Evolutionary conservation across 1,140 invertebrate genomes (phyloP).

Genomic region (Calosoma granatense): DNA sequence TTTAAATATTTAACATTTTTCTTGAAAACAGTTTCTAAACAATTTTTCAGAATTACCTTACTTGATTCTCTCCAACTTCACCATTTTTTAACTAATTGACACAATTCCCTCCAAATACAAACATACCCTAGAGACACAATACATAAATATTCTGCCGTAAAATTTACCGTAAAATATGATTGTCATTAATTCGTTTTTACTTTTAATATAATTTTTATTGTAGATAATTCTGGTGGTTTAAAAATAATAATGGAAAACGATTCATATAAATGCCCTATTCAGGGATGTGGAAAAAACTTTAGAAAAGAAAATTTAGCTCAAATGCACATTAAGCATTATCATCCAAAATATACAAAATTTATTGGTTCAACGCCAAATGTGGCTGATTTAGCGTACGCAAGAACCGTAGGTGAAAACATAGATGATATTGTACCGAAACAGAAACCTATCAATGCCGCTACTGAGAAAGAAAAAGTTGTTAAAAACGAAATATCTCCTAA

Average conservation of each 20-base stretch:
- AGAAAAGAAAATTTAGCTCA: conserved; percentile 78
- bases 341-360: conserved; percentile 65
- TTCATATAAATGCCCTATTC: conserved; percentile 66
- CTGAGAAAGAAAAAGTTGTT: conserved; percentile 16
- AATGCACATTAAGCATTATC: conserved; percentile 89
- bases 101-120: too few relatives aligned
- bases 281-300: conserved; percentile 78
- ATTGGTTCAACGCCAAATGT: conserved; percentile 73
- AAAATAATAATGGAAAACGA: conserved; percentile 46
- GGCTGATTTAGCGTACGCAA: conserved; percentile 68
- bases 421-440: conserved; percentile 40
- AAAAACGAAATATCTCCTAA: conserved; percentile 18
- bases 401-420: conserved; percentile 51
- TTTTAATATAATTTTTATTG: conserved; percentile 12
- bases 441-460: conserved; percentile 1
- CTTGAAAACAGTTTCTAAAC: too few relatives aligned
- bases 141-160: too few relatives aligned
- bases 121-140: too few relatives aligned
- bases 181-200: conserved; percentile 6
- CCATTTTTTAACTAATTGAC: too few relatives aligned
- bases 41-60: too few relatives aligned
- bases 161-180: too few relatives aligned
- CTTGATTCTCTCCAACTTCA: too few relatives aligned
- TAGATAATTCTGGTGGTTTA: neutral
- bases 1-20: too few relatives aligned